Evolutionary conservation across 2,888 invertebrate species (phyloP).

Genomic region (Aphidoletes aphidimyza): DNA sequence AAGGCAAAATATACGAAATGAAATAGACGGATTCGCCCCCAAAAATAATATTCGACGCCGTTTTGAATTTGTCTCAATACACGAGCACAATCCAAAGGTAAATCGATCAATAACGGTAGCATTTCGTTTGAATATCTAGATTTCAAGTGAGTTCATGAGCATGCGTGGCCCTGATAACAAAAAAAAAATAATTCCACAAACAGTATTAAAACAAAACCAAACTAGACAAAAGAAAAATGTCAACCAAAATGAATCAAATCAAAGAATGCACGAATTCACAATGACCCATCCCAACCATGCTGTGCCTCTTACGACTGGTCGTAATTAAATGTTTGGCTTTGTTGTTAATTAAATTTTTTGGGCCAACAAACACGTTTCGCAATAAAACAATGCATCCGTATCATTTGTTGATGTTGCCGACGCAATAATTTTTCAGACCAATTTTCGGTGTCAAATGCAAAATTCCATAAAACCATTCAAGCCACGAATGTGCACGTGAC

Average conservation of each 20-base stretch:
- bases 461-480: not conserved
- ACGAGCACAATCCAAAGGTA: not conserved
- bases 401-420: not conserved
- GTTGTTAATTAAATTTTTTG: not conserved
- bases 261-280: not conserved
- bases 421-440: not conserved
- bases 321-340: not conserved
- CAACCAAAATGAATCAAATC: not conserved
- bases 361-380: not conserved
- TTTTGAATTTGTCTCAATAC: conserved; percentile 20
- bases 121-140: conserved; percentile 11
- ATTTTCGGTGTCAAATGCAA: not conserved
- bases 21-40: not conserved
- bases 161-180: not conserved
- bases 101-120: not conserved
- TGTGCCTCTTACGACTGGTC: not conserved
- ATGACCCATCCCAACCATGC: no score
- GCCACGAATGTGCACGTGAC: not conserved
- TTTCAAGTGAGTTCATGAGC: not conserved
- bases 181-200: no score
- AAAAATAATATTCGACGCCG: not conserved
- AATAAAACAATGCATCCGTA: not conserved
- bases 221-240: not conserved
- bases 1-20: no score
- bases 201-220: not conserved